These are phyloP conservation scores for Apogon hyalosoma DNA, from an alignment of 2,797 vertebrate species.

Conservation along the genomic window DNA sequence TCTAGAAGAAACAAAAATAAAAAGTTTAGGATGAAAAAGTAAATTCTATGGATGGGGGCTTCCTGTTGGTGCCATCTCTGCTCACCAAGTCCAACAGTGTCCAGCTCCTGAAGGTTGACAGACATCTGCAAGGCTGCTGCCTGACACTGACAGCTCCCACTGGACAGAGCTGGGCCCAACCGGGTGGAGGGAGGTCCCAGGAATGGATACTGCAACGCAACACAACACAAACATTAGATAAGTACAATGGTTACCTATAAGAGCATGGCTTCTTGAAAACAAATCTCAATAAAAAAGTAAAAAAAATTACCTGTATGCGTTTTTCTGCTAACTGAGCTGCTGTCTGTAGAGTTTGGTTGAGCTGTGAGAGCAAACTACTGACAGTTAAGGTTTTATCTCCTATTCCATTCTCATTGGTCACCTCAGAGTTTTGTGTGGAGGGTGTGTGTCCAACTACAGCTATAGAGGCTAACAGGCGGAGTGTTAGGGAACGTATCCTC, in stretches of 20 bases:
- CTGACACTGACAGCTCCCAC: slow-evolving; percentile 93
- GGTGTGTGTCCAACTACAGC: slow-evolving; percentile 82
- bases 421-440: slow-evolving; percentile 89
- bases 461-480: slow-evolving; percentile 90
- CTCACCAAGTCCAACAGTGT: slow-evolving; percentile 91
- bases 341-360: slow-evolving; percentile 86
- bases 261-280: background rate
- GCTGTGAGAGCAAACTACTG: slow-evolving; percentile 86
- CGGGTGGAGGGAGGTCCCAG: slow-evolving; percentile 93
- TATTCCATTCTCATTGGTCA: slow-evolving; percentile 91
- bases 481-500: slow-evolving; percentile 90
- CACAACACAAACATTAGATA: background rate
- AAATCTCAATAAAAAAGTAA: background rate
- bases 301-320: slow-evolving; percentile 55
- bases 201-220: slow-evolving; percentile 92
- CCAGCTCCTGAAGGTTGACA: slow-evolving; percentile 91
- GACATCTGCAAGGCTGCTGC: slow-evolving; percentile 90
- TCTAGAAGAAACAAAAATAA: slow-evolving; percentile 80
- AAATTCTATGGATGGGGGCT: background rate
- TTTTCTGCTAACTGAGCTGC: slow-evolving; percentile 87
- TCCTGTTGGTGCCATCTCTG: background rate
- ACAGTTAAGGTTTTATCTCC: slow-evolving; percentile 85
- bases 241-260: too few relatives aligned
- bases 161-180: slow-evolving; percentile 88
- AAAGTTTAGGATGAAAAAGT: background rate